Conservation (phyloP, 2,113 vertebrate species). For the Phaethon lepturus region DNA sequence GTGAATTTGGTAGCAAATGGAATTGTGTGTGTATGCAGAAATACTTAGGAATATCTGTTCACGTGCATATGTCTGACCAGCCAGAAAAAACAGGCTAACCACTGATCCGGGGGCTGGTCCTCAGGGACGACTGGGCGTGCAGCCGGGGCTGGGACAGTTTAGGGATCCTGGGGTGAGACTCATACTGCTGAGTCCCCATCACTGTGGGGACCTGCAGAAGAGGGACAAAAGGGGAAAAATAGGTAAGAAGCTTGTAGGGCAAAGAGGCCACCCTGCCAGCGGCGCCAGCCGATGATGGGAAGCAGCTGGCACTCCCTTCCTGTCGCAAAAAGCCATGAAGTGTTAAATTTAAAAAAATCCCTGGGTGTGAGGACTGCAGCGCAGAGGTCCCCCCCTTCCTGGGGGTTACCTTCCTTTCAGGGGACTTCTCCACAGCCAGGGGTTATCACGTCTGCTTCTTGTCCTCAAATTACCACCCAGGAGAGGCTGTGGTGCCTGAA, state of each 20-base stretch:
- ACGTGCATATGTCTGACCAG: rapidly evolving
- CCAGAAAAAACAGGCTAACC: background rate
- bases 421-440: rapidly evolving
- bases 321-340: background rate
- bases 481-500: background rate
- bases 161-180: background rate
- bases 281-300: rapidly evolving
- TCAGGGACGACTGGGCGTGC: rapidly evolving
- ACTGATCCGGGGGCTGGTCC: rapidly evolving
- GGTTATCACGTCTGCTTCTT: background rate
- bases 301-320: background rate
- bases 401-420: background rate
- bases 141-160: background rate
- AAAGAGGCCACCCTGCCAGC: background rate
- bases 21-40: rapidly evolving
- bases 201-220: background rate
- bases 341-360: background rate
- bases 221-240: background rate
- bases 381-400: rapidly evolving
- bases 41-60: background rate
- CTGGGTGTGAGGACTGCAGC: background rate
- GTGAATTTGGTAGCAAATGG: background rate
- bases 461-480: background rate
- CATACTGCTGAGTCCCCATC: background rate
- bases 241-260: background rate